Evolutionary conservation across 2,113 vertebrate genomes (phyloP), one percentile per base, ranked within the genome.

Genomic region (Uria lomvia): DNA sequence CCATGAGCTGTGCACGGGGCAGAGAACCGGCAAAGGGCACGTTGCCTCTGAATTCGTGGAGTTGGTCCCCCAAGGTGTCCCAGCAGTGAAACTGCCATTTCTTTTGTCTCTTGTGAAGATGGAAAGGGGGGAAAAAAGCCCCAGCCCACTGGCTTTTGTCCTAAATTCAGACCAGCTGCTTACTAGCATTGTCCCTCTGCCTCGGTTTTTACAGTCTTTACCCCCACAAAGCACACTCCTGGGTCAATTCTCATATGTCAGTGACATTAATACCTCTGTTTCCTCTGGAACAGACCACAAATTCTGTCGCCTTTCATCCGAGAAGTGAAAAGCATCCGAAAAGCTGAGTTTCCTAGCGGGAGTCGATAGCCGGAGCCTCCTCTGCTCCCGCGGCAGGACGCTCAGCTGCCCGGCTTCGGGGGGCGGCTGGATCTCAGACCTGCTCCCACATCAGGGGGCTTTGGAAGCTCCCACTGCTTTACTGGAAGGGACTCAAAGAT

Each of bases 121-220:
- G 40, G 77, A 94, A 84, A 88, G 5, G 42, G 42, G 72, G 30
- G 1, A 29, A 80, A 24, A 76, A 89, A 77, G n/a, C 2, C 40
- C 20, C 11, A 91, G 15, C 42, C 34, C 71, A 53, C 83, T 56
- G 52, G 74, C 89, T 97, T 96, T 96, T 95, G 95, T 94, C 87
- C 84, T 95, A 93, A 95, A 96, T 93, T 92, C 93, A 93, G 94
- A 95, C 94, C 90, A 97, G 95, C 91, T 97, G 94, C 91, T 88
- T 75, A 24, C 59, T 56, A 30, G 71, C 30, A 88, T 38, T 96
- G 92, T 60, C 94, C 90, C 92, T 85, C 72, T 52, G 78, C 36
- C 90, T 93, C 5, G 22, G 21, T 40, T 87, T 95, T 94, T 76
- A 90, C 71, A 67, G 60, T 74, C 92, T 91, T 91, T 40, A 91